Evolutionary conservation across 2,888 invertebrate genomes (phyloP).

Genomic region (Chironomus tentans): DNA sequence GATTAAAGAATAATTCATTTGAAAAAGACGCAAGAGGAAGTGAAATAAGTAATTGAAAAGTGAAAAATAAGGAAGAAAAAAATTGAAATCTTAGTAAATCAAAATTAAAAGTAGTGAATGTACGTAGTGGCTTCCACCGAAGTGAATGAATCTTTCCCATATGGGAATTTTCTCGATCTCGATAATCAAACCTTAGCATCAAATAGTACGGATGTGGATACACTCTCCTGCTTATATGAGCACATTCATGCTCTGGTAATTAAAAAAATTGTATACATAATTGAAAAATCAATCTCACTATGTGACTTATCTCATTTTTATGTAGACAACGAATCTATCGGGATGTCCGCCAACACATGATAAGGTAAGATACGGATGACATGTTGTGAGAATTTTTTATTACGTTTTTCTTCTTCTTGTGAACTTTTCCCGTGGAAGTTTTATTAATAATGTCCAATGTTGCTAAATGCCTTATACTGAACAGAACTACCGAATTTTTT

Average conservation of each 20-base stretch:
- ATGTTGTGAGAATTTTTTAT: too few species aligned
- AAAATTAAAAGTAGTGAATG: background rate
- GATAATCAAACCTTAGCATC: slow-evolving; percentile 1
- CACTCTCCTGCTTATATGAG: background rate
- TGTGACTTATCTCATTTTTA: background rate
- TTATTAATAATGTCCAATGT: too few species aligned
- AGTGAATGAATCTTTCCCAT: background rate
- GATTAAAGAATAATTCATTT: background rate
- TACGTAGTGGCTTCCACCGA: slow-evolving; percentile 10
- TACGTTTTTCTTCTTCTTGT: too few species aligned
- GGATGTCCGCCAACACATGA: slow-evolving; percentile 64
- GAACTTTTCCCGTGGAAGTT: too few species aligned
- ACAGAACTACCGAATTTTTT: too few species aligned
- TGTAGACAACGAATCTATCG: slow-evolving; percentile 28
- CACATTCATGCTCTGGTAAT: slow-evolving; percentile 1
- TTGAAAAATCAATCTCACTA: too few species aligned
- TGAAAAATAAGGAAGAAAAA: background rate
- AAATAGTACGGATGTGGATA: background rate
- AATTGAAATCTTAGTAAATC: background rate
- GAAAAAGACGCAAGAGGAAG: too few species aligned
- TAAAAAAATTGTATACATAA: too few species aligned
- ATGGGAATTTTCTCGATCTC: background rate
- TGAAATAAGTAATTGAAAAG: background rate
- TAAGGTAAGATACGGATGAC: slow-evolving; percentile 16
- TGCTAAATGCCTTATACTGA: too few species aligned